Percentiles rank a stretch among this genome's conserved stretches.
These are phyloP conservation scores for Epirrhoe alternata DNA, from an alignment of 2,888 invertebrate genomes.

Conservation along the genomic window DNA sequence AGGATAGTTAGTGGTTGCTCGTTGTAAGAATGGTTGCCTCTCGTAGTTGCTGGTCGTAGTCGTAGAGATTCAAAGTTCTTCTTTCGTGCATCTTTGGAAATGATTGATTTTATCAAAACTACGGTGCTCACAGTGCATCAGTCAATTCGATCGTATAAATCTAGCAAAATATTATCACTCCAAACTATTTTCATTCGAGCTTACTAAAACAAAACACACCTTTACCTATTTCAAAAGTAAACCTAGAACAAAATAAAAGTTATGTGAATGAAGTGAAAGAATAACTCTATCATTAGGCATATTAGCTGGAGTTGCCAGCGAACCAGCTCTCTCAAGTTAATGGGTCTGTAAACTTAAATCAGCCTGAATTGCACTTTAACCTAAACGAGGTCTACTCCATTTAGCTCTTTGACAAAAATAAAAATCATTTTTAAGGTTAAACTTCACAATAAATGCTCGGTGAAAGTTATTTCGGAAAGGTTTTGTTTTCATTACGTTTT, in stretches of 20 bases:
- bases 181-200: conserved; percentile 15
- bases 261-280: conserved; percentile 40
- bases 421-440: conserved; percentile 1
- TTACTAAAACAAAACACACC: conserved; percentile 41
- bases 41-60: conserved; percentile 36
- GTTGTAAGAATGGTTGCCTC: conserved; percentile 33
- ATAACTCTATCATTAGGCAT: conserved; percentile 16
- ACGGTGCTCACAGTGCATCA: conserved; percentile 25
- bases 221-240: conserved; percentile 74
- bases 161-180: conserved; percentile 9
- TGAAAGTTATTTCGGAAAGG: background rate
- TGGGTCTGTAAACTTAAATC: conserved; percentile 25
- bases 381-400: conserved; percentile 20
- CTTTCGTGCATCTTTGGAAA: conserved; percentile 38
- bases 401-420: conserved; percentile 12
- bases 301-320: conserved; percentile 15
- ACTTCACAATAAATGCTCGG: conserved; percentile 4
- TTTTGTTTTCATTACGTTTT: conserved; percentile 4
- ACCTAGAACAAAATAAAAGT: conserved; percentile 76
- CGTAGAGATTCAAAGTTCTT: conserved; percentile 39
- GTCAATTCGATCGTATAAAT: conserved; percentile 7
- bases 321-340: conserved; percentile 13
- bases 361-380: conserved; percentile 26
- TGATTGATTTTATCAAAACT: conserved; percentile 30
- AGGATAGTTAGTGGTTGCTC: conserved; percentile 32